Base-by-base conservation (phyloP, 2,888 invertebrate species). In the Rhorus exstirpatorius region DNA sequence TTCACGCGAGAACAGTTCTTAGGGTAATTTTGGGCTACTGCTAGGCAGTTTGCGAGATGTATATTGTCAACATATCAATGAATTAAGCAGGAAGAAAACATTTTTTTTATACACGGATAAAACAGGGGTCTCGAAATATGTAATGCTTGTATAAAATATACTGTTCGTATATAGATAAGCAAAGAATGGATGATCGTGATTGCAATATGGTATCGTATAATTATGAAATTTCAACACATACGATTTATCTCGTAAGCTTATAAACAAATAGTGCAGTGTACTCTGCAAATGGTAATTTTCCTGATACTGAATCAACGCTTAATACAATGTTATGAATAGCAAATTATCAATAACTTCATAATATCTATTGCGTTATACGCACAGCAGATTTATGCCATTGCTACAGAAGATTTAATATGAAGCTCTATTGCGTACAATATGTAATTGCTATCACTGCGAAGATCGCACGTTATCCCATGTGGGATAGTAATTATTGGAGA, bases 331-430 rank as follows among this genome's bases (percentile, higher is more conserved):
- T 4, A 49, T 49, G 49, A 49, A n/a, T 49, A 17, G 49, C 8
- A 17, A 17, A 49, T 19, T 49, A 17, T 3, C 17, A 17, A 49
- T 49, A 49, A 10, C 49, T 49, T 14, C 19, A 19, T 49, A 49
- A 14, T 49, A 14, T 49, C 31, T 2, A 49, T 49, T 14, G 14
- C 10, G 49, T 49, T 17, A 1, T 8, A 49, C 7, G 49, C 17
- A 49, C 17, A n/a, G 49, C 19, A 49, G 19, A 49, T 49, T 49
- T 49, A 49, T 49, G 49, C 19, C 49, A 49, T 49, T 17, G 17
- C 6, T 49, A 49, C 17, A 19, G 49, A 2, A 31, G 6, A 31
- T 31, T 31, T 31, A 3, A 31, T 31, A 31, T 31, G 31, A 31
- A 31, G 31, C 3, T 31, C 31, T 31, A 6, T 31, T 31, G n/a